Evolutionary conservation across 1,140 invertebrate species (phyloP).

Genomic region (Orchesella cincta): DNA sequence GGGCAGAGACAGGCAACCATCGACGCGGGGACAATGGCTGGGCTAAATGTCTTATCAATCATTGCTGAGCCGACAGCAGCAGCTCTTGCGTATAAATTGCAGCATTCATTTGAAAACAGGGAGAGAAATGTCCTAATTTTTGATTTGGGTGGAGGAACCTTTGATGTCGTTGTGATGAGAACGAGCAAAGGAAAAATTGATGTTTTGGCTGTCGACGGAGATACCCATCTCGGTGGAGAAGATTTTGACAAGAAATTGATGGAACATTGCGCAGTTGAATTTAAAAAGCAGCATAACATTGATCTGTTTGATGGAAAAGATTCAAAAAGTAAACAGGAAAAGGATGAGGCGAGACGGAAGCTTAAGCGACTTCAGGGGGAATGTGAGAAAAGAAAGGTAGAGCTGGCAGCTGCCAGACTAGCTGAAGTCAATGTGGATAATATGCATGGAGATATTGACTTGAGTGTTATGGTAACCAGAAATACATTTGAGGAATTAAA

Average conservation of each 20-base stretch:
- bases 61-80: conserved; percentile 13
- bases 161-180: conserved; percentile 64
- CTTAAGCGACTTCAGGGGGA: conserved; percentile 32
- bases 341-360: not conserved
- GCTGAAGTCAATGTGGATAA: conserved; percentile 41
- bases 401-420: conserved; percentile 16
- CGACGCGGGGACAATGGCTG: conserved; percentile 51
- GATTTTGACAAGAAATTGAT: conserved; percentile 55
- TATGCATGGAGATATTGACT: conserved; percentile 54
- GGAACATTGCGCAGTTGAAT: conserved; percentile 55
- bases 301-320: conserved; percentile 55
- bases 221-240: conserved; percentile 57
- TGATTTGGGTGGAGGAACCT: conserved; percentile 57
- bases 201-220: conserved; percentile 53
- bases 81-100: conserved; percentile 19
- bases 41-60: conserved; percentile 47
- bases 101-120: conserved; percentile 54
- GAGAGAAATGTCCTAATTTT: not conserved
- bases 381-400: conserved; percentile 38
- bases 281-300: conserved; percentile 64
- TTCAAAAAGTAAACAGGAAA: not conserved
- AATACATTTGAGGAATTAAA: not conserved
- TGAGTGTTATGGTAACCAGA: conserved; percentile 60
- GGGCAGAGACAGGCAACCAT: conserved; percentile 53
- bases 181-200: conserved; percentile 63